Base-by-base conservation (phyloP, 2,888 invertebrate genomes). In the Coleophora flavipennella region DNA sequence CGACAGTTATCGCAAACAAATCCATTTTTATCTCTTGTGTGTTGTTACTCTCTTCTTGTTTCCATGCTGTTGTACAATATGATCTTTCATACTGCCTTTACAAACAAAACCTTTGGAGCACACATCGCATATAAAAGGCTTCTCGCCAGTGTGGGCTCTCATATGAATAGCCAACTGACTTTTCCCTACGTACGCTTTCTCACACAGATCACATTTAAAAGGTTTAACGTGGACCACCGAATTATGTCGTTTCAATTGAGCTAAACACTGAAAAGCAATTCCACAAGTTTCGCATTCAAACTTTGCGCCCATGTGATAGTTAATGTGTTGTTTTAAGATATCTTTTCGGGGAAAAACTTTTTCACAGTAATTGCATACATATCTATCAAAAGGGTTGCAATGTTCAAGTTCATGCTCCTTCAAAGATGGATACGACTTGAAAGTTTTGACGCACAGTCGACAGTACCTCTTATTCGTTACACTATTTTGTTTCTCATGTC, bases 211-310 rank as follows among this genome's bases (percentile, higher is more conserved):
- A 31, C 62, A 62, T 6, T 35, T 27, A 26, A 37, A 57, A 1
- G 45, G 49, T 3, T 43, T 45, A 1, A 50, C 40, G 12, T 61
- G 61, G 0, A 59, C 59, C 1, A 46, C 41, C 2, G 31, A 33
- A 1, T 51, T 41, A 13, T 61, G 61, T 0, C 29, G 48, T 1
- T 33, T 43, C 13, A 61, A 14, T 31, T 58, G 54, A n/a, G n/a
- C n/a, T n/a, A n/a, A n/a, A n/a, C n/a, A n/a, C n/a, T 57, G 54
- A 33, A 55, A 59, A 0, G 37, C 8, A 3, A 41, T 28, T 0
- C 57, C 57, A 34, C 61, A 61, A 2, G 49, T 13, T 3, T 58
- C 46, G 26, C 61, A 61, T 0, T 55, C 40, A 8, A 35, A 41
- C 10, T 31, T 42, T 27, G 48, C 56, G 4, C 56, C 57, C 6